Base-by-base conservation (phyloP, 35 echinoderm and acorn worm species). In the Acanthaster planci region DNA sequence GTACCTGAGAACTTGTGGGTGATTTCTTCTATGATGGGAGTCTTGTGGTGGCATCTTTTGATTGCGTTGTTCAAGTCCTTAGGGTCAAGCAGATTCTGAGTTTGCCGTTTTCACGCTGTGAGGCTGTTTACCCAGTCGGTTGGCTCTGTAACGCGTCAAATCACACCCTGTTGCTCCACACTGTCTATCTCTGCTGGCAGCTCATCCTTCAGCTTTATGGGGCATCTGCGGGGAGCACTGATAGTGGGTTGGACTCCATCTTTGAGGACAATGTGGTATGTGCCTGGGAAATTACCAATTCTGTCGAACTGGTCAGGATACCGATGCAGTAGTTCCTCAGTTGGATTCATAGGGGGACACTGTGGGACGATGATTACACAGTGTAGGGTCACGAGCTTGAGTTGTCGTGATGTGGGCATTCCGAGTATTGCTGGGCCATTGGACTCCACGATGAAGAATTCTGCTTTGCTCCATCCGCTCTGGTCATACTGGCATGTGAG, bases 41-140 rank as follows among this genome's bases (percentile, higher is more conserved):
- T 68, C n/a, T 68, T 4, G 60, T 68, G 17, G n/a, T 5, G 60
- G 60, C 32, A 40, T 77, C 76, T 36, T 77, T n/a, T 77, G 38
- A 77, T 40, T 19, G 82, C 82, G 30, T 52, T 64, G 38, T 94
- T 94, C 27, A 94, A 15, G 39, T 90, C 84, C 51, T 87, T 90
- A 1, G 84, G 84, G 40, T 90, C 92, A 8, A 87, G 39, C 84
- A 94, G 37, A 94, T 55, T 18, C 87, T 60, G 54, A 78, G 50
- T 86, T 55, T 89, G 38, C 92, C 87, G 80, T 90, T 94, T 14
- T 52, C 18, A 40, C 86, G 81, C 55, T 30, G 83, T 78, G 39
- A 90, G 36, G 36, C 51, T 85, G 15, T 39, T 82, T 37, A 94
- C n/a, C n/a, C n/a, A n/a, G n/a, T n/a, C n/a, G n/a, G n/a, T n/a